Base-by-base conservation (phyloP, 2,888 invertebrate genomes). In the Zygothrica quintamaculata region DNA sequence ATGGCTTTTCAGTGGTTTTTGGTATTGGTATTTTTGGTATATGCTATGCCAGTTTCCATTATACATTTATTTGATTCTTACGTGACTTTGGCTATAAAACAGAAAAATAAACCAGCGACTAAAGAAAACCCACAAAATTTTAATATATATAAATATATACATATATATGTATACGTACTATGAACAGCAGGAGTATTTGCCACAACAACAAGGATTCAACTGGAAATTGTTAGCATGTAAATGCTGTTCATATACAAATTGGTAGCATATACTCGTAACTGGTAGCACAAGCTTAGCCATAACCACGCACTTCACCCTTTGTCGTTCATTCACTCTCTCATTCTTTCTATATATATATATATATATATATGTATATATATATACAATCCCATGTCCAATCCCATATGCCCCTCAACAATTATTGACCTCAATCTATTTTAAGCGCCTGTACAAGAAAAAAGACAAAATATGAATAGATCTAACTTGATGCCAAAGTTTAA, bases 361-460 rank as follows among this genome's bases (percentile, higher is more conserved):
- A n/a, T n/a, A n/a, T n/a, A n/a, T n/a, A n/a, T n/a, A n/a, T 5
- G 3, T 22, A 22, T 5, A 5, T 3, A 5, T 22, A 22, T 22
- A 22, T 22, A 2, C 18, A 22, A 22, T 22, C 18, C 18, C 18
- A 22, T 22, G 18, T 22, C 18, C 18, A 22, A 22, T 22, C 48
- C 55, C 58, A 56, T 56, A 58, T 60, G 66, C 29, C 29, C 59
- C 75, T 65, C 57, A 64, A 72, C 76, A 76, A 78, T 76, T 78
- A 76, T 76, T 75, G 79, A 72, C 76, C 79, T 65, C 76, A 76
- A 78, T 76, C 72, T 76, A 75, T 75, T 75, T 76, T 68, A 79
- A 76, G 62, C 79, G 72, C 34, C 67, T 40, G 31, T 60, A 55
- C 48, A 53, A 57, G n/a, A 16, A 18, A n/a, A 37, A 18, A 29